Evolutionary conservation across 2,797 vertebrate genomes (phyloP).

Genomic region (Gobionotothen gibberifrons): DNA sequence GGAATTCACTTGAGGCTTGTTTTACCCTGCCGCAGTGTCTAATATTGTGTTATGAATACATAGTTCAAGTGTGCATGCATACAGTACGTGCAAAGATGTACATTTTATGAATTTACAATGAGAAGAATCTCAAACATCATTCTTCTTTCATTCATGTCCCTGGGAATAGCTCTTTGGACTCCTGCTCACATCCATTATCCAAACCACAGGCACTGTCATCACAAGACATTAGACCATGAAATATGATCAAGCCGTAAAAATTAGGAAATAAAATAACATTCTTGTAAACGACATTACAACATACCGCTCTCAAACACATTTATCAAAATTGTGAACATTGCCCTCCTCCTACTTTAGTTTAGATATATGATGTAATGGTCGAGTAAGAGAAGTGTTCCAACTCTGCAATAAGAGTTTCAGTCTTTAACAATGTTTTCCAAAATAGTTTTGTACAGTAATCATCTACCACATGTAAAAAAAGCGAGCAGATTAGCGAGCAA

Average conservation of each 20-base stretch:
- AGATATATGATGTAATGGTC: not conserved
- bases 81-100: not conserved
- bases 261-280: conserved; percentile 16
- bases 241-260: conserved; percentile 25
- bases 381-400: not conserved
- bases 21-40: not conserved
- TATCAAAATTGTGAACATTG: not conserved
- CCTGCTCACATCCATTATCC: conserved; percentile 36
- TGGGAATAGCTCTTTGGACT: conserved; percentile 5
- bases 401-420: not conserved
- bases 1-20: not conserved
- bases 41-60: not conserved
- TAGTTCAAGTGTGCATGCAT: not conserved
- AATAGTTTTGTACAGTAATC: not conserved
- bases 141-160: conserved; percentile 28
- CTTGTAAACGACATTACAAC: conserved; percentile 1
- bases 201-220: conserved; percentile 35
- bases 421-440: conserved; percentile 15
- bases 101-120: conserved; percentile 9
- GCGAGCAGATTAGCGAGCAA: not conserved
- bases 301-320: not conserved
- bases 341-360: not conserved
- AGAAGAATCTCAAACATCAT: not conserved
- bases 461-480: conserved; percentile 1
- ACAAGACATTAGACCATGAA: conserved; percentile 6